Evolutionary conservation across 2,888 invertebrate genomes (phyloP), one percentile per base, ranked within the genome.

Genomic region (Drosophila planitibia): DNA sequence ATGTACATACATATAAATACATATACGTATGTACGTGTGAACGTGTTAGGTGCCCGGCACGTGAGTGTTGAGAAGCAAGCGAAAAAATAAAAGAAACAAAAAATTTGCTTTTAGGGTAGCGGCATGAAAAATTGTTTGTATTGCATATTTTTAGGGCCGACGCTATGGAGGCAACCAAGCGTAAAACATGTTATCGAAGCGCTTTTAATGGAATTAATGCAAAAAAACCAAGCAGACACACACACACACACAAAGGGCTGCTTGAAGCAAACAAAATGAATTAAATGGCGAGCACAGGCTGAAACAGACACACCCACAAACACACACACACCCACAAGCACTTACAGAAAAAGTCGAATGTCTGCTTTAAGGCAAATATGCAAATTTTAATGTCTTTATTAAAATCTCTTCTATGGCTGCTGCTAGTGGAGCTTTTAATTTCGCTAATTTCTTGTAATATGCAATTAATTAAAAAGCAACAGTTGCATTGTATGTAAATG

Each of bases 171-270:
- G 83, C 83, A 73, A 60, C 81, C 74, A 85, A 83, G 83, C 83
- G 85, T 85, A 74, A 83, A 83, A 83, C 83, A 81, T 83, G 83
- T 85, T 83, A 83, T 85, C 83, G 79, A 73, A 81, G 74, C 81
- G 81, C 80, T 85, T 81, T 83, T 83, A 83, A 83, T 85, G 85
- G 85, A 83, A 85, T 85, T 82, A 82, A 84, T 82, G 79, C 79
- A 74, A 70, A 73, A 78, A 82, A 73, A 41, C 44, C 64, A 44
- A 52, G 62, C 72, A 72, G 68, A 62, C 63, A 22, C 39, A 52
- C 41, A 62, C 53, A 62, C 19, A 52, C 10, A 57, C 62, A 59
- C 53, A 51, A 22, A 53, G 22, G 22, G 32, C 41, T 66, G 54
- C 33, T 39, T 47, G 57, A 69, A 60, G 54, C 61, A 57, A 66